These are phyloP conservation scores for Parotia lawesii DNA, from an alignment of 2,113 vertebrate species.

Conservation along the genomic window DNA sequence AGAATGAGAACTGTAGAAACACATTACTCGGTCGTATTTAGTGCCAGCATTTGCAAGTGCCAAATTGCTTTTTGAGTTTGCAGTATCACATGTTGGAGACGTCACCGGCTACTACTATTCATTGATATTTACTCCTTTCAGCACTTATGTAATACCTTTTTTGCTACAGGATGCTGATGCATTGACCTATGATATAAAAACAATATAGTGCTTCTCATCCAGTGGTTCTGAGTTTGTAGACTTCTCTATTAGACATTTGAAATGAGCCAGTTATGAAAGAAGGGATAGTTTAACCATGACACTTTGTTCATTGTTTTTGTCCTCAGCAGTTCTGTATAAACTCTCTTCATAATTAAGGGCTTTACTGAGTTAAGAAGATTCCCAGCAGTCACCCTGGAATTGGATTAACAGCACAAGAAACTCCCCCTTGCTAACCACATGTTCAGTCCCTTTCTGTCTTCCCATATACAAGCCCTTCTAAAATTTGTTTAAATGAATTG, in stretches of 20 bases:
- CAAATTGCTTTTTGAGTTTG: not conserved
- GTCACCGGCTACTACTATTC: slow-evolving; percentile 14
- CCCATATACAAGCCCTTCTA: slow-evolving; percentile 17
- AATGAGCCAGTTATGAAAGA: slow-evolving; percentile 27
- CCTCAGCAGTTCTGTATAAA: not conserved
- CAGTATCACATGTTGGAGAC: slow-evolving; percentile 2
- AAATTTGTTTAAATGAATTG: slow-evolving; percentile 49
- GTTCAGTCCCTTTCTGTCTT: slow-evolving; percentile 29
- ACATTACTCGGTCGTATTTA: not conserved
- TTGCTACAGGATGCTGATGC: slow-evolving; percentile 16
- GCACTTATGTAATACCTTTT: not conserved
- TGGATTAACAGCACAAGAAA: slow-evolving; percentile 49
- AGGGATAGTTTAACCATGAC: slow-evolving; percentile 29
- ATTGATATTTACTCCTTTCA: not conserved
- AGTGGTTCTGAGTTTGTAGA: not conserved
- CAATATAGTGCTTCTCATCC: slow-evolving; percentile 10
- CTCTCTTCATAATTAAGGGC: slow-evolving; percentile 26
- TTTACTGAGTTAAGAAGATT: slow-evolving; percentile 46
- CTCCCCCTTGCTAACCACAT: slow-evolving; percentile 33
- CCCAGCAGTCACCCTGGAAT: slow-evolving; percentile 39
- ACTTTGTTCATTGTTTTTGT: slow-evolving; percentile 46
- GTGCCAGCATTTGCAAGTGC: slow-evolving; percentile 15
- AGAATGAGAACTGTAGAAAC: slow-evolving; percentile 17
- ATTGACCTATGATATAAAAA: not conserved
- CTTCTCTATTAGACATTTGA: slow-evolving; percentile 14